Percentiles rank a stretch among this genome's conserved stretches.
These are phyloP conservation scores for Palythoa grandiflora DNA, from an alignment of 92 coral and sea anemone species.

Conservation along the genomic window DNA sequence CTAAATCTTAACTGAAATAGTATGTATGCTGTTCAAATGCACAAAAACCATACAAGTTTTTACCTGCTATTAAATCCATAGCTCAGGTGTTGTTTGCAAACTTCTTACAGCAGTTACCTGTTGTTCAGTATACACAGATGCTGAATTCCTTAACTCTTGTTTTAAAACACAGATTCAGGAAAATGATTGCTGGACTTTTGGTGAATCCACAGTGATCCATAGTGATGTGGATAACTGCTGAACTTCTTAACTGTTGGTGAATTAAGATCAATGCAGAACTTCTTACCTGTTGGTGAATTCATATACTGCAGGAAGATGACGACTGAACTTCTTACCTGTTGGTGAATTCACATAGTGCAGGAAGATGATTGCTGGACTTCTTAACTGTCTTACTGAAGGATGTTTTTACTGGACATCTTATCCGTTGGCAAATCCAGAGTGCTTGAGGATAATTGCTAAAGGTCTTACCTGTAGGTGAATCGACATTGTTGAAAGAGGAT, in stretches of 20 bases:
- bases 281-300: constrained; percentile 86
- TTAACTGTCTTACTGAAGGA: too few species aligned
- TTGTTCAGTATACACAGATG: constrained; percentile 78
- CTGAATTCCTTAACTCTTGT: constrained; percentile 42
- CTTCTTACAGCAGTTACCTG: constrained; percentile 68
- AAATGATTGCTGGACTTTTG: constrained; percentile 70
- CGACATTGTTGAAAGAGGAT: not conserved
- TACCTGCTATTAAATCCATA: constrained; percentile 86
- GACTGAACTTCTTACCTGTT: constrained; percentile 82
- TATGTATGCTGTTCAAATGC: too few species aligned
- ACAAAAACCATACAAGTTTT: not conserved
- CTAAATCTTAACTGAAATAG: too few species aligned
- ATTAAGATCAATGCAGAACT: not conserved
- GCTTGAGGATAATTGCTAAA: not conserved
- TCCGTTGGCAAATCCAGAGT: not conserved
- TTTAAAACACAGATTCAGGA: too few species aligned
- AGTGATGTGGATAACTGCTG: not conserved
- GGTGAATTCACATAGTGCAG: constrained; percentile 90
- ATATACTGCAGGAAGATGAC: constrained; percentile 86
- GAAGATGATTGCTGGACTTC: constrained; percentile 86
- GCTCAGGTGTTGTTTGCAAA: constrained; percentile 85
- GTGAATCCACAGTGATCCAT: too few species aligned
- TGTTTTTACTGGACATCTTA: too few species aligned
- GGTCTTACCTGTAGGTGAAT: not conserved
- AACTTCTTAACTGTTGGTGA: not conserved